phyloP scores from a whole-genome alignment of 2,113 vertebrate species.

The Pseudonaja textilis region DNA sequence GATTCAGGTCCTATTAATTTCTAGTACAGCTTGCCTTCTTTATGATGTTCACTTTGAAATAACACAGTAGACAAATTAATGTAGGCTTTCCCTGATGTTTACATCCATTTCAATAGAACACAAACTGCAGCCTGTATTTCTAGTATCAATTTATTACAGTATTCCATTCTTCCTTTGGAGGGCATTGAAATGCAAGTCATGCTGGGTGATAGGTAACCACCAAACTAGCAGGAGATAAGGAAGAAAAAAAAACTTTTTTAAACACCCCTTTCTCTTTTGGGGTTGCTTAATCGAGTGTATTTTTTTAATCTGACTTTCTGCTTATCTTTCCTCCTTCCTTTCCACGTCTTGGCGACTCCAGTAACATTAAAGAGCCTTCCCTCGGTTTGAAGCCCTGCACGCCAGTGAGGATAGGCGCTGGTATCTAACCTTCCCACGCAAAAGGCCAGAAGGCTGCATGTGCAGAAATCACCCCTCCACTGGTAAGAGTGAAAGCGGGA shows the following conservation, averaged over 20 bases:
- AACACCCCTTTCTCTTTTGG: not conserved
- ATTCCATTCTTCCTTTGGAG: not conserved
- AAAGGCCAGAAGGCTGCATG: not conserved
- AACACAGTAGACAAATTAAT: not conserved
- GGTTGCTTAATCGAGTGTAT: not conserved
- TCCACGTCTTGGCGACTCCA: not conserved
- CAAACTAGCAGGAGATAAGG: not conserved
- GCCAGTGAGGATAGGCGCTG: not conserved
- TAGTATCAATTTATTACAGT: not conserved
- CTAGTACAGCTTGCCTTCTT: conserved; percentile 5
- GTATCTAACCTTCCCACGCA: not conserved
- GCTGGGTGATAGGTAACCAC: not conserved
- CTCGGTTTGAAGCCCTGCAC: not conserved
- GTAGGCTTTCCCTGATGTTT: not conserved
- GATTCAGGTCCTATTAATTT: not conserved
- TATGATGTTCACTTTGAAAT: not conserved
- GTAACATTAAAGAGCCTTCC: not conserved
- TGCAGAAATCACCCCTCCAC: not conserved
- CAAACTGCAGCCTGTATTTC: not conserved
- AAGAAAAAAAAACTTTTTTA: not conserved
- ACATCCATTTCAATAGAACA: not conserved
- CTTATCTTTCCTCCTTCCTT: not conserved
- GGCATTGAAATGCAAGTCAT: not conserved
- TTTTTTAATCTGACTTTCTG: not conserved
- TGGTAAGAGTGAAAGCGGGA: too few species aligned